A percentile compares a stretch with the other conserved stretches of the same genome.
Conservation (phyloP, 2,888 invertebrate species). For the Pemphredon lugubris region DNA sequence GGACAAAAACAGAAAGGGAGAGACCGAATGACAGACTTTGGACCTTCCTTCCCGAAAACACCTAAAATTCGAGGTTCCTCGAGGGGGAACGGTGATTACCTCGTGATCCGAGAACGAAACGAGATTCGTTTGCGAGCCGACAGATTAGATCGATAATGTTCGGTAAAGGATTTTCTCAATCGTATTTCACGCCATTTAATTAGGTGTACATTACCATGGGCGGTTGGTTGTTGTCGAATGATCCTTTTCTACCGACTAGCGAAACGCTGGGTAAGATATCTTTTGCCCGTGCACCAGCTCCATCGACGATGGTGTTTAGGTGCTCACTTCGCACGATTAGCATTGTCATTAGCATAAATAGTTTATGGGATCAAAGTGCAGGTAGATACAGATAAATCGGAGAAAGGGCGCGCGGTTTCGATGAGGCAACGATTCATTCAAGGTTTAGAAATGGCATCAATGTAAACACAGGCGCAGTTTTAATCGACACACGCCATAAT, state of each 20-base stretch:
- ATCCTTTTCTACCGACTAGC: conserved; percentile 23
- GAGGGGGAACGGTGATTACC: background rate
- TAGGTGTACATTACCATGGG: conserved; percentile 35
- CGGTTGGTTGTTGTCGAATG: conserved; percentile 30
- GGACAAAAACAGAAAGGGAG: background rate
- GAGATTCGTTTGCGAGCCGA: background rate
- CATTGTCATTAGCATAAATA: conserved; percentile 65
- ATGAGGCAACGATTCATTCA: conserved; percentile 47
- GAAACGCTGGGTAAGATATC: conserved; percentile 34
- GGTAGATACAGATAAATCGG: conserved; percentile 7
- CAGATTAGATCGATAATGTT: conserved; percentile 25
- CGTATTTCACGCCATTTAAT: conserved; percentile 55
- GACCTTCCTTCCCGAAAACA: too few relatives aligned
- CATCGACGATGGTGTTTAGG: conserved; percentile 45
- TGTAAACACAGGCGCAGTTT: conserved; percentile 16
- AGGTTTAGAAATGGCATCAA: conserved; percentile 46
- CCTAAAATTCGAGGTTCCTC: too few relatives aligned
- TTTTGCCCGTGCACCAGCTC: conserved; percentile 41
- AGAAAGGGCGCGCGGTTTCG: conserved; percentile 57
- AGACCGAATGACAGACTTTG: too few relatives aligned
- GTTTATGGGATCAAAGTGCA: conserved; percentile 57
- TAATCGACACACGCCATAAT: conserved; percentile 1
- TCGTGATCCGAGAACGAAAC: background rate
- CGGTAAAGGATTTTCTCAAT: conserved; percentile 12
- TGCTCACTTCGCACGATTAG: conserved; percentile 61